A percentile compares a stretch with the other conserved stretches of the same genome.
Evolutionary conservation across 2,797 vertebrate species (phyloP).

Genomic region (Darevskia nairensis): DNA sequence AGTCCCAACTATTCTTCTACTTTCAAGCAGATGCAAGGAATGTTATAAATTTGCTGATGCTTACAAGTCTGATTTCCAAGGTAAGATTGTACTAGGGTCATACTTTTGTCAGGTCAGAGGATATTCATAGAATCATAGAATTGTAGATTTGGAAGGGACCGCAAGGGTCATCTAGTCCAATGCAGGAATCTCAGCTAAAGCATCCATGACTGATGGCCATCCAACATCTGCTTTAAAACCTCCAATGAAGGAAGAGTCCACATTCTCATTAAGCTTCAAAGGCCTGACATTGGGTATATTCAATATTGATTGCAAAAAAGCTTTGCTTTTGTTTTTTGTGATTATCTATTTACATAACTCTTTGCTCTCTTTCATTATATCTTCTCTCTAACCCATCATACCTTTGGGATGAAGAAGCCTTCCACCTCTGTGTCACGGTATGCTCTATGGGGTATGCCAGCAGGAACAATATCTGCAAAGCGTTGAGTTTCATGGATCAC

Average conservation of each 20-base stretch:
- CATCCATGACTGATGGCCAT: no score
- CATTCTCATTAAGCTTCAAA: neutral
- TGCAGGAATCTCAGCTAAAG: no score
- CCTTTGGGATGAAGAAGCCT: slow-evolving; percentile 77
- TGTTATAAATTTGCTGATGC: neutral
- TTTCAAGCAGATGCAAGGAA: neutral
- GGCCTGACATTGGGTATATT: neutral
- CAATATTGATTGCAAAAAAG: neutral
- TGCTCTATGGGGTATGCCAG: slow-evolving; percentile 46
- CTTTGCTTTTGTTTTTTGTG: neutral
- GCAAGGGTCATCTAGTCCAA: no score
- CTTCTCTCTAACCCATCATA: slow-evolving; percentile 26
- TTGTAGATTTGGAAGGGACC: no score
- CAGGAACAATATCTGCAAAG: neutral
- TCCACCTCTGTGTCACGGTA: slow-evolving; percentile 71
- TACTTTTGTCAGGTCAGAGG: neutral
- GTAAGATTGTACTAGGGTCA: neutral
- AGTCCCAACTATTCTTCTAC: neutral
- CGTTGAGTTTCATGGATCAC: slow-evolving; percentile 75
- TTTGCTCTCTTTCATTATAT: neutral
- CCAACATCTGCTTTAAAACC: no score
- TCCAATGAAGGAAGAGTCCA: no score
- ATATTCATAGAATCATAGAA: neutral
- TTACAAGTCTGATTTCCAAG: neutral
- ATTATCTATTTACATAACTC: neutral